Conservation (phyloP, 2,797 vertebrate species). For the Tapera naevia region DNA sequence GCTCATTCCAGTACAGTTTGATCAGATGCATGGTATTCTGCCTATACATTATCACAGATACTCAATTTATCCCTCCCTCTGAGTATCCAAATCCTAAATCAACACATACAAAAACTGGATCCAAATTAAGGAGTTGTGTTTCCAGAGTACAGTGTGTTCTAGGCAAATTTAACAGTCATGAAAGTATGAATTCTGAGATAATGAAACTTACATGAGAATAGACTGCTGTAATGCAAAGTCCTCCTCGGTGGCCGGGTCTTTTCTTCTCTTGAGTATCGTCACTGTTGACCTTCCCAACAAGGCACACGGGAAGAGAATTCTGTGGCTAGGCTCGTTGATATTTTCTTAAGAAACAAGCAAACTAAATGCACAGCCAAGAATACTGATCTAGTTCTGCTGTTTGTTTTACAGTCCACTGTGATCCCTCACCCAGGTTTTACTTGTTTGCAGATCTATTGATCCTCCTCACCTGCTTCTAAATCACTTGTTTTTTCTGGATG, state of each 20-base stretch:
- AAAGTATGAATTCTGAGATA: background rate
- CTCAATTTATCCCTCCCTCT: background rate
- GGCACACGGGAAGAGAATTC: background rate
- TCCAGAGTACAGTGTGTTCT: background rate
- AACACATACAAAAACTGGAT: background rate
- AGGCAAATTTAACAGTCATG: background rate
- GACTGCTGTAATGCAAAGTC: background rate
- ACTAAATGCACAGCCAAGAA: background rate
- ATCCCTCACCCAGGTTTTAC: background rate
- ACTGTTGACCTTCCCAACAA: background rate
- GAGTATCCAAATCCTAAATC: background rate
- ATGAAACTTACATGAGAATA: background rate
- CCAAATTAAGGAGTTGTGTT: background rate
- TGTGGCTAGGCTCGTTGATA: background rate
- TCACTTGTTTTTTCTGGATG: background rate
- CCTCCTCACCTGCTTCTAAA: background rate
- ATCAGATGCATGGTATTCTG: background rate
- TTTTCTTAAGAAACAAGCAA: background rate
- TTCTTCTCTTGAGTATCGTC: background rate
- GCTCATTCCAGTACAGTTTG: background rate
- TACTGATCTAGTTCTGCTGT: background rate
- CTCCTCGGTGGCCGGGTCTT: background rate
- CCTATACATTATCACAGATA: background rate
- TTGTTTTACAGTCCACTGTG: background rate
- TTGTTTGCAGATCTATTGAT: background rate